Conservation (phyloP, 2,797 vertebrate species). For the Pogonophryne albipinna region DNA sequence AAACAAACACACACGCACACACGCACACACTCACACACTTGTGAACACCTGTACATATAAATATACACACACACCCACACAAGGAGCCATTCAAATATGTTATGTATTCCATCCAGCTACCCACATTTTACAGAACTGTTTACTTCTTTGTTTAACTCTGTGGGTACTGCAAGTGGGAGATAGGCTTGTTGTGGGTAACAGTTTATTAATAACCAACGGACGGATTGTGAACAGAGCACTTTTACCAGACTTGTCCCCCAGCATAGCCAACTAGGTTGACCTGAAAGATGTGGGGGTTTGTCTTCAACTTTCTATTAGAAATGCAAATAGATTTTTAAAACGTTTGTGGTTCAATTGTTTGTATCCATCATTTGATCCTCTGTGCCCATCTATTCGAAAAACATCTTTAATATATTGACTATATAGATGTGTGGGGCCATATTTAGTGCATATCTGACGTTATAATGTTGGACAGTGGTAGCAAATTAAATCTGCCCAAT, state of each 20-base stretch:
- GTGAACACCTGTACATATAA: constrained; percentile 28
- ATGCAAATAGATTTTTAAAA: no score
- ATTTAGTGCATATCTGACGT: not conserved
- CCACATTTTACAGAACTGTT: constrained; percentile 2
- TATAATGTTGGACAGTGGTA: not conserved
- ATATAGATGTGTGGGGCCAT: not conserved
- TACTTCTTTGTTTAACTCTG: constrained; percentile 16
- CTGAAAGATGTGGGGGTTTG: not conserved
- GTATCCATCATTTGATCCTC: no score
- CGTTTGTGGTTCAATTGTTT: no score
- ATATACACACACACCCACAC: constrained; percentile 26
- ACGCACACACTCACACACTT: constrained; percentile 17
- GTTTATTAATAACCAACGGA: constrained; percentile 36
- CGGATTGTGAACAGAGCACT: constrained; percentile 27
- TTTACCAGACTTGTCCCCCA: constrained; percentile 1
- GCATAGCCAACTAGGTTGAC: constrained; percentile 22
- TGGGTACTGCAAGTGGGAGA: constrained; percentile 29
- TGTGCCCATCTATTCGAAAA: no score
- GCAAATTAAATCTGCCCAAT: constrained; percentile 5
- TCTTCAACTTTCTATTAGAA: no score
- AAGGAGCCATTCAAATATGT: constrained; percentile 32
- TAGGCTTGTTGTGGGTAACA: constrained; percentile 39
- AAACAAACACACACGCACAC: constrained; percentile 48
- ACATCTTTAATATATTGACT: no score
- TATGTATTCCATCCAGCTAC: constrained; percentile 16